These are phyloP conservation scores for Doris montereyensis DNA, from an alignment of 2,888 invertebrate species.

Conservation along the genomic window DNA sequence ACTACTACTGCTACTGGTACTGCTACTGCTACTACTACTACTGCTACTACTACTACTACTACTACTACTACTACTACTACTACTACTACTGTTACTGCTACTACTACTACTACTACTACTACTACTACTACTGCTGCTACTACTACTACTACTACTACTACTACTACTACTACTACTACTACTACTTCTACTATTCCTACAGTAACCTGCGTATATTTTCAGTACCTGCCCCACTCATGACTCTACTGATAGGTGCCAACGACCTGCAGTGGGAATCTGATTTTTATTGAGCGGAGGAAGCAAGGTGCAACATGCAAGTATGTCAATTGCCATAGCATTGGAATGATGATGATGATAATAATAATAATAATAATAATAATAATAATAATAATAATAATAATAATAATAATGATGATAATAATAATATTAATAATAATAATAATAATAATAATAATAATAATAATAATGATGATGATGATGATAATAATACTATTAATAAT, in stretches of 20 bases:
- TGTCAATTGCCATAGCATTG: too few relatives aligned
- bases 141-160: conserved; percentile 44
- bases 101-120: conserved; percentile 43
- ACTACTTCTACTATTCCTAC: conserved; percentile 44
- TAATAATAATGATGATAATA: too few relatives aligned
- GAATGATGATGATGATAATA: too few relatives aligned
- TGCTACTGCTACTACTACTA: conserved; percentile 44
- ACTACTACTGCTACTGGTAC: conserved; percentile 38
- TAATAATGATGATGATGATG: conserved; percentile 2
- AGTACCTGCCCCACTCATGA: too few relatives aligned
- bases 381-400: too few relatives aligned
- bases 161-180: conserved; percentile 43
- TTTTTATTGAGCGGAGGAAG: conserved; percentile 87
- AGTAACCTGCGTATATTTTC: conserved; percentile 31
- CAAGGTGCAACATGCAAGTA: too few relatives aligned
- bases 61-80: conserved; percentile 44
- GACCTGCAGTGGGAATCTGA: conserved; percentile 85
- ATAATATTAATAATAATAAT: too few relatives aligned
- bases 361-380: too few relatives aligned
- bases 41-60: conserved; percentile 45
- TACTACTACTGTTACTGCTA: conserved; percentile 44
- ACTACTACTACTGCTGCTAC: conserved; percentile 36
- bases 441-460: too few relatives aligned
- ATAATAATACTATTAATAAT: too few relatives aligned
- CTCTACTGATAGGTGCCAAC: conserved; percentile 87